Percentiles rank a stretch among this genome's conserved stretches.
phyloP scores from a whole-genome alignment of 1,140 invertebrate species.

The Hylyphantes graminicola region DNA sequence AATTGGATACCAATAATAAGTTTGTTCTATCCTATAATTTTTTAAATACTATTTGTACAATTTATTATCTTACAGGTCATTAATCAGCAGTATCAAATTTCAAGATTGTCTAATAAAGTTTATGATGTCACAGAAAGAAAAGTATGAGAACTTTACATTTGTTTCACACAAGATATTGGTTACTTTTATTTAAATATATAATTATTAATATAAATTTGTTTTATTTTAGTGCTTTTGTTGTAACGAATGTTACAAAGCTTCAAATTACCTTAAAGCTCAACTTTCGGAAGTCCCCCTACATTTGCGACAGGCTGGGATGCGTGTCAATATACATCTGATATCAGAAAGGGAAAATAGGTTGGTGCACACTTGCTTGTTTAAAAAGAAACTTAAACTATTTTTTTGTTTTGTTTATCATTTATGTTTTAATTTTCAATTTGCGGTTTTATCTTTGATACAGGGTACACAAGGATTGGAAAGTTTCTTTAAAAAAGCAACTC shows the following conservation, averaged over 20 bases:
- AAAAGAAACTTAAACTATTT: background rate
- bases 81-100: conserved; percentile 38
- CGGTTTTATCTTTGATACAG: no score
- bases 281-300: conserved; percentile 19
- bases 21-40: background rate
- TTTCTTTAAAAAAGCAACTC: no score
- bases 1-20: background rate
- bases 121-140: conserved; percentile 53
- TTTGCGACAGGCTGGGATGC: conserved; percentile 14
- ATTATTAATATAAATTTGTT: background rate
- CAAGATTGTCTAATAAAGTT: conserved; percentile 22
- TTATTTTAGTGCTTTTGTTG: conserved; percentile 42
- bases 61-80: conserved; percentile 1
- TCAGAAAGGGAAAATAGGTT: no score
- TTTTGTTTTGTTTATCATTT: no score
- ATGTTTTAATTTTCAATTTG: no score
- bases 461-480: no score
- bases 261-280: conserved; percentile 40
- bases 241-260: conserved; percentile 50
- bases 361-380: no score
- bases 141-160: conserved; percentile 11
- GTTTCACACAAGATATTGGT: background rate
- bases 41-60: background rate
- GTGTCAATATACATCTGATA: no score
- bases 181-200: no score